Conservation (phyloP, 2,888 invertebrate species). For the Volucella inanis region DNA sequence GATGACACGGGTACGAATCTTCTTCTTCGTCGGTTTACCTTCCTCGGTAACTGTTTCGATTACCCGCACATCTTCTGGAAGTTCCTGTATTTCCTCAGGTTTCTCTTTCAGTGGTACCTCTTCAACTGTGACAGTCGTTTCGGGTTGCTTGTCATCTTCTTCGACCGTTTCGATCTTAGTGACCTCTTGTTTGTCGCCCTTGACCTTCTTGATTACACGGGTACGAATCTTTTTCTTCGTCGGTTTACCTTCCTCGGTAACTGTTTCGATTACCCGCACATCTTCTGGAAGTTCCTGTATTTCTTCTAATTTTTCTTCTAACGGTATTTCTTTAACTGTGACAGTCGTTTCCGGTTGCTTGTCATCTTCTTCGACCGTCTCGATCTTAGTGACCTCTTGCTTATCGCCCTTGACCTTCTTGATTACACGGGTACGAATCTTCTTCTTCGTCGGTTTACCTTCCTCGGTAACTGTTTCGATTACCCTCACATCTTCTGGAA, state of each 20-base stretch:
- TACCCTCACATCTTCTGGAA: conserved; percentile 48
- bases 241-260: conserved; percentile 50
- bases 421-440: conserved; percentile 48
- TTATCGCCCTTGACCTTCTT: conserved; percentile 53
- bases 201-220: conserved; percentile 46
- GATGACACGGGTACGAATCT: conserved; percentile 43
- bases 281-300: conserved; percentile 47
- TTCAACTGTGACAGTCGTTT: conserved; percentile 54
- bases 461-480: conserved; percentile 33
- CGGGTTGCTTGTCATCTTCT: conserved; percentile 51
- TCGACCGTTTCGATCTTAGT: conserved; percentile 57
- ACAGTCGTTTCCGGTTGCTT: conserved; percentile 49
- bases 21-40: conserved; percentile 50
- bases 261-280: conserved; percentile 25
- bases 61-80: conserved; percentile 47
- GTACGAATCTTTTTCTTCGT: conserved; percentile 49
- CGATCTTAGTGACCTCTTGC: conserved; percentile 60
- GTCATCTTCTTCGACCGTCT: conserved; percentile 57
- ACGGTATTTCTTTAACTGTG: conserved; percentile 42
- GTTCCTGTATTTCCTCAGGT: conserved; percentile 33
- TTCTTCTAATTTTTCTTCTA: conserved; percentile 49
- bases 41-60: conserved; percentile 39
- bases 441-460: conserved; percentile 51
- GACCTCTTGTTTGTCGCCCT: conserved; percentile 52
- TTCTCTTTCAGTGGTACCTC: conserved; percentile 42